Evolutionary conservation across 2,797 vertebrate genomes (phyloP).

Genomic region (Melanotaenia boesemani): DNA sequence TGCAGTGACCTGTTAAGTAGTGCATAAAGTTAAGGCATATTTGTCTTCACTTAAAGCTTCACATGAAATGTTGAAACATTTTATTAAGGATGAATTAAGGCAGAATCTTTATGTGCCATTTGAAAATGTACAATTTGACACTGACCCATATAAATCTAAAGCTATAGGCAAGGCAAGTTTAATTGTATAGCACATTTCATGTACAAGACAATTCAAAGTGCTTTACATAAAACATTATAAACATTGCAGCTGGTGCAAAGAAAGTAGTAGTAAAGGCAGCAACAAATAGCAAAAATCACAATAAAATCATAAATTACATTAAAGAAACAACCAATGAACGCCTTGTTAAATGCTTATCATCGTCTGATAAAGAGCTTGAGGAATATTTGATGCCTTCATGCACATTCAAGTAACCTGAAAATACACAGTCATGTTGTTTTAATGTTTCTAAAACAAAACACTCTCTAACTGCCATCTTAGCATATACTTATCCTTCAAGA

Average conservation of each 20-base stretch:
- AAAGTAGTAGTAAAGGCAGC: no score
- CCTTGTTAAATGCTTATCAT: background rate
- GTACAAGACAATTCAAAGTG: no score
- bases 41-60: background rate
- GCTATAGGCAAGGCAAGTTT: background rate
- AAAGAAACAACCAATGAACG: background rate
- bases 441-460: background rate
- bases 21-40: background rate
- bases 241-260: no score
- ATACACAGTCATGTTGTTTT: background rate
- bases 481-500: no score
- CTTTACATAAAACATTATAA: no score
- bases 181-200: no score
- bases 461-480: no score
- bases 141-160: background rate
- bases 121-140: conserved; percentile 1
- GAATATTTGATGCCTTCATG: background rate
- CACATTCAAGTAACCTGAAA: background rate
- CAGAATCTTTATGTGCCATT: background rate
- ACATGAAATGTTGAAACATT: background rate
- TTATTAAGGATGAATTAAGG: background rate
- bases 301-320: no score
- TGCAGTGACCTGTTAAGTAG: background rate
- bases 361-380: background rate
- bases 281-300: no score